Evolutionary conservation across 2,797 vertebrate species (phyloP), one percentile per base, ranked within the genome.

Genomic region (Onychomys arenicola): DNA sequence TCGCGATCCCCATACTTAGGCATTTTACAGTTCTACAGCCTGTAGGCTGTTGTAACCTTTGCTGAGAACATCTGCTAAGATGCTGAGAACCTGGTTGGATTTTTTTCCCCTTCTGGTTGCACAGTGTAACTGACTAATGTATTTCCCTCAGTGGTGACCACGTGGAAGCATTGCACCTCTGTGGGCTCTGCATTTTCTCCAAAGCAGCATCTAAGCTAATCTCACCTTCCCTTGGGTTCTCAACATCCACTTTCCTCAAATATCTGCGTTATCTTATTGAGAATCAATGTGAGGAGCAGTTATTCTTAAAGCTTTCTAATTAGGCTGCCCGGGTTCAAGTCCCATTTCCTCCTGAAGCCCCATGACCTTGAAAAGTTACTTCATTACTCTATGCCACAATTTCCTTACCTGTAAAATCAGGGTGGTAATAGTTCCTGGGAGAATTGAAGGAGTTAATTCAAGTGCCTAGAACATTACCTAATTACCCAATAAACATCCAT

Each of bases 331-430:
- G n/a, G 17, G 16, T 95, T 96, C 90, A 75, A 61, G 49, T 80
- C 57, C 37, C 69, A 27, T 21, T 67, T 76, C 52, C 25, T 88
- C 71, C 88, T 73, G 46, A 73, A 69, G 46, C 61, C n/a, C 46
- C 46, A 49, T 93, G 90, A 95, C 96, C 90, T 97, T 95, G 81
- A 94, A 75, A 95, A 92, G 61, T 95, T 88, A 86, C 59, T 94
- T 88, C 13, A 4, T 63, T 88, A 34, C 69, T 86, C 52, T n/a
- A 21, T 2, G 29, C 90, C 91, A 94, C 81, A 14, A 65, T 94
- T 89, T 92, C 80, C 46, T 90, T 49, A 40, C 46, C 67, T 69
- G 76, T 93, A 73, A 95, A 89, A 55, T 71, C 61, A 65, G 8
- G 16, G 17, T n/a, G n/a, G 11, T 90, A 19, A 29, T 57, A 89